Evolutionary conservation across 2,113 vertebrate genomes (phyloP), one percentile per base, ranked within the genome.

Genomic region (Fregata magnificens): DNA sequence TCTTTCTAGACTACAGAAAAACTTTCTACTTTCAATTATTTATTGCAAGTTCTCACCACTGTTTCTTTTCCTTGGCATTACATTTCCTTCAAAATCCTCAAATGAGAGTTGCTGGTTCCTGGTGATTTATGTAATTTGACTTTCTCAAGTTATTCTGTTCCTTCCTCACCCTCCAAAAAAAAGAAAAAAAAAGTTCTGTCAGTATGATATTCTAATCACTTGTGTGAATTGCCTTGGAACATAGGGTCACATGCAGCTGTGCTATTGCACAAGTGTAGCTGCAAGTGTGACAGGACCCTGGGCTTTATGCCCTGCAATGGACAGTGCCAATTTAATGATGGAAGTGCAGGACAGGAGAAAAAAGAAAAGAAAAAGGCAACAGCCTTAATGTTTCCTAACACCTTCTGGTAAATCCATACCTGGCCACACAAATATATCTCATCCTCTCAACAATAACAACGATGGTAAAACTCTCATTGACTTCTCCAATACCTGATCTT

Each of bases 31-130:
- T 94, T 83, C 76, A 76, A 80, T 88, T 82, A 90, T 65, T 79
- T 93, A 91, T 66, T 85, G 53, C 31, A 85, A 82, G 29, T 90
- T 86, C 62, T 91, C 49, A 80, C 17, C 31, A 61, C 28, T 79
- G 34, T 87, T 93, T 96, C 84, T 96, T 91, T 93, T 96, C 36
- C 16, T 96, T 66, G 31, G 66, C 38, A 61, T 49, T 70, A 40
- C 14, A 42, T 81, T 94, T 90, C 10, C 29, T 72, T 79, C 13
- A 72, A 91, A 91, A 58, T 81, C 69, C 81, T 96, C 69, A 82
- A 56, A 85, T 85, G 5, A 82, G n/a, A 55, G 16, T 79, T 93
- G 6, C 20, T 73, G 24, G 13, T 47, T 91, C 34, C 32, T 69
- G 5, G 14, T 78, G 18, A 95, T 81, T 80, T 84, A 79, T 61